Conservation (phyloP, 1,140 invertebrate species). For the Calephelis virginiensis region DNA sequence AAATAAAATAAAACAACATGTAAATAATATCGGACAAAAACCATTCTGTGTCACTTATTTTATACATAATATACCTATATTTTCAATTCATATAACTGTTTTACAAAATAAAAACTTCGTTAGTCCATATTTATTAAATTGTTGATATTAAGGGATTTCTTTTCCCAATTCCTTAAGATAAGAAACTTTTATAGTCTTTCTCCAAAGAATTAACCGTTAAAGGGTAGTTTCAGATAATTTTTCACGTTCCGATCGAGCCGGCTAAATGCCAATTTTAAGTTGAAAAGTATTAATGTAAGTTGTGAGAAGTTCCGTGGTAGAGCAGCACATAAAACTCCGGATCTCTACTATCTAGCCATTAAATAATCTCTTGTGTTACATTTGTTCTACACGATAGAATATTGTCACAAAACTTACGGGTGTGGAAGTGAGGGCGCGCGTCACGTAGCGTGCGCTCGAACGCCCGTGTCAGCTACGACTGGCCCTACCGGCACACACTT, state of each 20-base stretch:
- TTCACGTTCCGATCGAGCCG: slow-evolving; percentile 34
- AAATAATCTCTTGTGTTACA: slow-evolving; percentile 25
- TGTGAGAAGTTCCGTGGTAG: slow-evolving; percentile 23
- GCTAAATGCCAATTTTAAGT: slow-evolving; percentile 48
- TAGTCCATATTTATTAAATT: neutral
- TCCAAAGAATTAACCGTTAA: slow-evolving; percentile 26
- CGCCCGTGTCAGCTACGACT: slow-evolving; percentile 41
- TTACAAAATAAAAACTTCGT: too few species aligned
- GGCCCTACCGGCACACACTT: slow-evolving; percentile 5
- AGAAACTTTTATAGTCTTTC: neutral
- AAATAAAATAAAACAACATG: too few species aligned
- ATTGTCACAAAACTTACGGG: slow-evolving; percentile 52
- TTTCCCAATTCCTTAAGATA: slow-evolving; percentile 5
- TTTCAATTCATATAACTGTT: too few species aligned
- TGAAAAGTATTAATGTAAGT: slow-evolving; percentile 48
- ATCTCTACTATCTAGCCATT: slow-evolving; percentile 13
- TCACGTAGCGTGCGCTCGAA: slow-evolving; percentile 36
- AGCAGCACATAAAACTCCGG: slow-evolving; percentile 4
- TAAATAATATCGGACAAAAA: too few species aligned
- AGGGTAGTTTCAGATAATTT: slow-evolving; percentile 32
- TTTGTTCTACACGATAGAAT: slow-evolving; percentile 33
- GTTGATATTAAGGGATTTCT: neutral
- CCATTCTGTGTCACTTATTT: too few species aligned
- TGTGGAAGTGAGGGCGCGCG: slow-evolving; percentile 34
- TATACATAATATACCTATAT: too few species aligned